A percentile compares a stretch with the other conserved stretches of the same genome.
Conservation (phyloP, 2,888 invertebrate genomes). For the Eupithecia pulchellata region DNA sequence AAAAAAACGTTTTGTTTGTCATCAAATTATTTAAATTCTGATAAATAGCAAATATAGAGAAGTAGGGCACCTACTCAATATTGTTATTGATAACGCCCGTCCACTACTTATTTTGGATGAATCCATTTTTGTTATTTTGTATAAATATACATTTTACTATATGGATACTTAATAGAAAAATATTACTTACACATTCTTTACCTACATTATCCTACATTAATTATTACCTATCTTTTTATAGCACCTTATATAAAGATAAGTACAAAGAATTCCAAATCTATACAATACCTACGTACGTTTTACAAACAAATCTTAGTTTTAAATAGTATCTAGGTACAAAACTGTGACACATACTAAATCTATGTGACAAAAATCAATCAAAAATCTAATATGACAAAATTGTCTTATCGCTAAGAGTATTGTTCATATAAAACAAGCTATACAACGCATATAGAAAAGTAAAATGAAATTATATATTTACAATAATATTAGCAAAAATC, state of each 20-base stretch:
- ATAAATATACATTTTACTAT: background rate
- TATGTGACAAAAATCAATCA: slow-evolving; percentile 52
- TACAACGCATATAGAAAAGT: background rate
- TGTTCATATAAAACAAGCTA: slow-evolving; percentile 21
- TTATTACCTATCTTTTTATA: background rate
- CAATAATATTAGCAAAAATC: slow-evolving; percentile 19
- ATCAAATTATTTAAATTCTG: background rate
- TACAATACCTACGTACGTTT: background rate
- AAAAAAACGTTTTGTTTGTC: background rate
- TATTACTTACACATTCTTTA: slow-evolving; percentile 1
- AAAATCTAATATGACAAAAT: slow-evolving; percentile 53
- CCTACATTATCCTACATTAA: background rate
- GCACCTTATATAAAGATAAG: background rate
- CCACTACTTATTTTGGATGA: background rate
- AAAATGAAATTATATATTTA: slow-evolving; percentile 22
- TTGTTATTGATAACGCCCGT: background rate
- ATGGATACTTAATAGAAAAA: background rate
- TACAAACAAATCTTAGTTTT: background rate
- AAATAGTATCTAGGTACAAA: slow-evolving; percentile 28
- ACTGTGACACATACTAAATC: slow-evolving; percentile 60
- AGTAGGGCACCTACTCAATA: background rate
- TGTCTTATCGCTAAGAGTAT: slow-evolving; percentile 47
- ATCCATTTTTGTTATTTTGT: background rate
- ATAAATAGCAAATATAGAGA: background rate
- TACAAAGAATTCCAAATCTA: background rate